These are phyloP conservation scores for Macquaria ambigua DNA, from an alignment of 2,113 vertebrate genomes.

Conservation along the genomic window DNA sequence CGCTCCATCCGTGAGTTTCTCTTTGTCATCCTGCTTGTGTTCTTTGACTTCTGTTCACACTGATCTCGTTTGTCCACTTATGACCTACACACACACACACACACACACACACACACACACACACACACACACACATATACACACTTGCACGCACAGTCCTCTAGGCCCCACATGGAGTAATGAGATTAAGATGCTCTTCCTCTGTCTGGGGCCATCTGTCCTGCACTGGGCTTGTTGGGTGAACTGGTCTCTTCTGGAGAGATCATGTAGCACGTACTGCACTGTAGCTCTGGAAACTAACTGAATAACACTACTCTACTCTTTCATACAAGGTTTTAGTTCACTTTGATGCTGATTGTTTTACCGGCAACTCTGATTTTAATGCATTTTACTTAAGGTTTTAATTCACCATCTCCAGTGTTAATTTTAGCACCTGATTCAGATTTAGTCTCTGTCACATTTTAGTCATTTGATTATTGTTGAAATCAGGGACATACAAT, in stretches of 20 bases:
- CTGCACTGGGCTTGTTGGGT: slow-evolving; percentile 28
- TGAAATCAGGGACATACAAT: not conserved
- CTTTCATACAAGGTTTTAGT: not conserved
- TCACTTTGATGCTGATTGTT: not conserved
- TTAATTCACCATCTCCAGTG: not conserved
- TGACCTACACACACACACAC: not conserved
- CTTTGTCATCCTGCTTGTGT: too few relatives aligned
- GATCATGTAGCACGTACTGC: not conserved
- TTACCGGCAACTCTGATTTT: not conserved
- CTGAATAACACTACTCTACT: too few relatives aligned
- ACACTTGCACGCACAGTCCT: not conserved
- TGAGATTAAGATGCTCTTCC: slow-evolving; percentile 65
- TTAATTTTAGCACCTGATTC: too few relatives aligned
- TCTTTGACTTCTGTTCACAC: slow-evolving; percentile 21
- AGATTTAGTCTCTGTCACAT: too few relatives aligned
- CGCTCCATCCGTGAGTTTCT: slow-evolving; percentile 9
- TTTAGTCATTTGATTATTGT: too few relatives aligned
- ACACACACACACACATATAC: not conserved
- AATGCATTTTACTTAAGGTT: not conserved
- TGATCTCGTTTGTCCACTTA: not conserved
- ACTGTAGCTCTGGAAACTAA: not conserved
- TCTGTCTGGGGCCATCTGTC: slow-evolving; percentile 75
- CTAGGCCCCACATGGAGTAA: slow-evolving; percentile 56
- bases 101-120: not conserved
- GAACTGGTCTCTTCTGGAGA: slow-evolving; percentile 21